These are phyloP conservation scores for Aphaenogaster floridana DNA, from an alignment of 1,140 invertebrate genomes.

Conservation along the genomic window DNA sequence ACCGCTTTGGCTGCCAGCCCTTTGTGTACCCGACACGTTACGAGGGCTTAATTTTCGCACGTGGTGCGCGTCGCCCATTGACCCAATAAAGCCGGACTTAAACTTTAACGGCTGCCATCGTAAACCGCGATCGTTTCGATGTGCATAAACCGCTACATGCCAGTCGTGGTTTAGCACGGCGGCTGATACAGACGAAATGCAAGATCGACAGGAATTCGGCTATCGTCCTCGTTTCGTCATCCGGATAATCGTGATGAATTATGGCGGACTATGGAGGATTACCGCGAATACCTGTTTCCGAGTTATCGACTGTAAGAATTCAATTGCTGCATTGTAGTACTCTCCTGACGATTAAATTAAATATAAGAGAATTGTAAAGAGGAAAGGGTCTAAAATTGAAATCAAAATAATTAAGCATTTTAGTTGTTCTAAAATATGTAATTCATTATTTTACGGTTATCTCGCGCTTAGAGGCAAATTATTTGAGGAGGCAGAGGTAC, in stretches of 20 bases:
- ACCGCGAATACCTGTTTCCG: background rate
- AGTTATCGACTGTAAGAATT: background rate
- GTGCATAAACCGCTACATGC: constrained; percentile 12
- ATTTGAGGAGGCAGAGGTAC: background rate
- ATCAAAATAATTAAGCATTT: background rate
- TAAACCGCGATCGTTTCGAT: constrained; percentile 31
- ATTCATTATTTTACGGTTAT: background rate
- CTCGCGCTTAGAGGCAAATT: background rate
- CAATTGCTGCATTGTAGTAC: background rate
- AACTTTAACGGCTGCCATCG: constrained; percentile 64
- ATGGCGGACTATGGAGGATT: background rate
- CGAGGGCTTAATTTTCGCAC: constrained; percentile 55
- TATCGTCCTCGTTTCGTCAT: constrained; percentile 1
- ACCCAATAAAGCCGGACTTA: constrained; percentile 72
- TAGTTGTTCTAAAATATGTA: background rate
- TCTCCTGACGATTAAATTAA: background rate
- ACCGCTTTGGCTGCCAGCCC: constrained; percentile 29
- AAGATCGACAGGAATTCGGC: constrained; percentile 25
- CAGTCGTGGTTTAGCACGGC: constrained; percentile 7
- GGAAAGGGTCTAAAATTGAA: background rate
- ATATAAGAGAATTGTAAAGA: background rate
- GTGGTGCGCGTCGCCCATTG: constrained; percentile 33
- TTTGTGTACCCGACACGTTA: constrained; percentile 49
- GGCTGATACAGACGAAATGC: constrained; percentile 34
- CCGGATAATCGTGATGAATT: constrained; percentile 12